These are phyloP conservation scores for Pangasianodon hypophthalmus DNA, from an alignment of 2,113 vertebrate species.

Conservation along the genomic window DNA sequence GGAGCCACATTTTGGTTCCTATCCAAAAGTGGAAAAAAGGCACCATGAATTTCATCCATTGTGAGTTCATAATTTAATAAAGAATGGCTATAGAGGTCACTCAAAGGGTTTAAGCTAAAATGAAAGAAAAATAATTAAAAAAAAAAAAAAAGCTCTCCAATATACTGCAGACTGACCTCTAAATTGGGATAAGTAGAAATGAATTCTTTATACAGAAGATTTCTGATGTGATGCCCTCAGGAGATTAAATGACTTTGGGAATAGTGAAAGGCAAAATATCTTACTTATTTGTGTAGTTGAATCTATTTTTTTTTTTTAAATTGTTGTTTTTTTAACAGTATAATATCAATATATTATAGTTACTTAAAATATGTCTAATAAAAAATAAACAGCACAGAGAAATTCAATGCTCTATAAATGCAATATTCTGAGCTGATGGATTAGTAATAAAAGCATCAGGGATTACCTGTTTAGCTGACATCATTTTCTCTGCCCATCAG, in stretches of 20 bases:
- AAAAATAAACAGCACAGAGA: background rate
- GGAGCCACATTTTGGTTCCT: background rate
- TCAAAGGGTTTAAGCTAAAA: slow-evolving; percentile 28
- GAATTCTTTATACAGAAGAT: slow-evolving; percentile 2
- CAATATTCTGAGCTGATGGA: background rate
- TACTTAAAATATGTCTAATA: background rate
- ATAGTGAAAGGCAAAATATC: background rate
- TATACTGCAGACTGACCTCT: slow-evolving; percentile 19
- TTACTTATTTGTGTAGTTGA: background rate
- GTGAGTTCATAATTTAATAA: slow-evolving; percentile 32
- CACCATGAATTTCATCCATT: slow-evolving; percentile 5
- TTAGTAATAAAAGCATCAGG: background rate
- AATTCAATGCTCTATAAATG: background rate
- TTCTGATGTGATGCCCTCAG: background rate
- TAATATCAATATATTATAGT: background rate
- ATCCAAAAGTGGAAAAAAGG: background rate
- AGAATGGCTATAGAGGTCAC: slow-evolving; percentile 39
- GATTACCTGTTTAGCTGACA: background rate
- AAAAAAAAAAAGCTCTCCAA: slow-evolving; percentile 15
- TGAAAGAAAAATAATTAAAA: slow-evolving; percentile 31
- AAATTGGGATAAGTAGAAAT: slow-evolving; percentile 39
- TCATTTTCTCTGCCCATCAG: background rate
- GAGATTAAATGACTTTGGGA: background rate
- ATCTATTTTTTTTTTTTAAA: background rate
- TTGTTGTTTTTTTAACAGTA: background rate